Base-by-base conservation (phyloP, 2,888 invertebrate species). In the Myopa testacea region DNA sequence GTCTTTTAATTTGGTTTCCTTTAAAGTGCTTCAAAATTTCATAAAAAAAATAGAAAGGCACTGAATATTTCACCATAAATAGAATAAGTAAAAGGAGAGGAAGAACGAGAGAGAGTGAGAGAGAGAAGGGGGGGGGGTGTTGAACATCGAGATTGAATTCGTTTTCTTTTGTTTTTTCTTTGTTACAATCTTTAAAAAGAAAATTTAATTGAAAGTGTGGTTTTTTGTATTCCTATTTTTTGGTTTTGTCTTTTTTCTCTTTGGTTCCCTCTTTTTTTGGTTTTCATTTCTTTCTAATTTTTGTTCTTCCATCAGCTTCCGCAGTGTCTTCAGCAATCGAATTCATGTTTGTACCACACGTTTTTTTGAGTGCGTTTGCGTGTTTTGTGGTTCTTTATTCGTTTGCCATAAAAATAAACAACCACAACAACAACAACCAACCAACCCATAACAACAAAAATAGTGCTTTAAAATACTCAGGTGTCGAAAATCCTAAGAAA, bases 401-500 rank as follows among this genome's bases (percentile, higher is more conserved):
- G 45, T 40, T 72, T 14, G 62, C 45, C 40, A 73, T 73, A 73
- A 63, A 74, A 74, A 74, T 37, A 63, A 60, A n/a, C 40, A 60
- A 60, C 19, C 12, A 8, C 45, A 68, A 10, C 68, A 68, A 68
- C 19, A 45, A 40, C 12, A 67, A 38, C 3, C 67, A 38, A 5
- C 6, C 12, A 63, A 60, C 5, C 40, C 4, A 8, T 40, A 68
- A 10, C 68, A 68, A 68, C 67, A 67, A 37, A 45, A 5, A 26
- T n/a, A 34, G 19, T 62, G 26, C 10, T 19, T 14, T 0, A 7
- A 60, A 75, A 60, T 45, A 50, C 60, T 75, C 69, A 75, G 75
- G 75, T 75, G 69, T 75, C 60, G 55, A 45, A 68, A 75, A 75
- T 38, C 8, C 58, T 60, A 75, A 40, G 60, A 75, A 69, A 69